Evolutionary conservation across 2,888 invertebrate species (phyloP).

Genomic region (Agrotis exclamationis): DNA sequence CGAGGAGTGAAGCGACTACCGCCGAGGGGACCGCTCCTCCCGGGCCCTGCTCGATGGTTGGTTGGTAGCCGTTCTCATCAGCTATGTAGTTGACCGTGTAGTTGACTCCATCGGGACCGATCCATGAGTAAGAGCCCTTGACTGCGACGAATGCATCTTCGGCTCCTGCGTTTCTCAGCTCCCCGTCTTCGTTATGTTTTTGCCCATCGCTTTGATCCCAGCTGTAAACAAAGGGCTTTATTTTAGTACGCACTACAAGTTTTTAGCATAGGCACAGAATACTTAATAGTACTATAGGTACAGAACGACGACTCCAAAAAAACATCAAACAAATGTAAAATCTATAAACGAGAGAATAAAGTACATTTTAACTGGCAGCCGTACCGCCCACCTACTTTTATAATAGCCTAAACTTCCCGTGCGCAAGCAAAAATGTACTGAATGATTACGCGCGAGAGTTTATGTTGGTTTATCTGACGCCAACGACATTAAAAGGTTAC

Average conservation of each 20-base stretch:
- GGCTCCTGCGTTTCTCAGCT: slow-evolving; percentile 87
- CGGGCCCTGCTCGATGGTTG: slow-evolving; percentile 80
- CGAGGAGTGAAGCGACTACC: slow-evolving; percentile 80
- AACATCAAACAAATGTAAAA: too few species aligned
- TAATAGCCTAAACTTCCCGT: too few species aligned
- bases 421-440: too few species aligned
- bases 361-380: too few species aligned
- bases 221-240: slow-evolving; percentile 69
- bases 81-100: slow-evolving; percentile 89
- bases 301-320: too few species aligned
- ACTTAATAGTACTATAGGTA: too few species aligned
- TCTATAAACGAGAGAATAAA: too few species aligned
- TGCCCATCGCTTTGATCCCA: slow-evolving; percentile 90
- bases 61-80: slow-evolving; percentile 91
- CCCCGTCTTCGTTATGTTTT: slow-evolving; percentile 86
- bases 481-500: too few species aligned
- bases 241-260: neutral
- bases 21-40: slow-evolving; percentile 76
- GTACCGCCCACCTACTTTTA: too few species aligned
- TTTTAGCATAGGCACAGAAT: too few species aligned
- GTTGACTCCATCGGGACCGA: slow-evolving; percentile 86
- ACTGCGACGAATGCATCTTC: slow-evolving; percentile 89
- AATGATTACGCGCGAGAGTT: too few species aligned
- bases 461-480: too few species aligned
- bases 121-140: slow-evolving; percentile 87